Conservation (phyloP, 2,888 invertebrate genomes). For the Cryptocephalus primarius region DNA sequence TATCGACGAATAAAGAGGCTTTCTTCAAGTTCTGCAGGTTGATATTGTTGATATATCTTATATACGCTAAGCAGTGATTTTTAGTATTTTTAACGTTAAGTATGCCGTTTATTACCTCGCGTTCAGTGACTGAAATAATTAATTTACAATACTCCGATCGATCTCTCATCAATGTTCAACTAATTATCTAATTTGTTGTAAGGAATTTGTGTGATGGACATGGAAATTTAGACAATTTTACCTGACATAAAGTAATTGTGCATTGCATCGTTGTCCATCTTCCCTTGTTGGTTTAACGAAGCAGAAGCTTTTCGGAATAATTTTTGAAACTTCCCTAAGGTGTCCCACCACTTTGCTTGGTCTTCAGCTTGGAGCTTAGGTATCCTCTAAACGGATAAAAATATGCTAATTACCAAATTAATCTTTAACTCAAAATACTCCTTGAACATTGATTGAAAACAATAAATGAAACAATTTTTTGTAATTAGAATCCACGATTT, state of each 20-base stretch:
- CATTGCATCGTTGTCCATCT: constrained; percentile 84
- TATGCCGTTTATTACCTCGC: constrained; percentile 94
- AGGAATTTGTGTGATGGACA: too few species aligned
- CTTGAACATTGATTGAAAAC: too few species aligned
- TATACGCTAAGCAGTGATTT: constrained; percentile 90
- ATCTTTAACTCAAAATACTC: too few species aligned
- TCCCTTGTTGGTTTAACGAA: constrained; percentile 71
- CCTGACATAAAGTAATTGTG: constrained; percentile 99
- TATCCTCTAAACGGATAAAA: constrained; percentile 67
- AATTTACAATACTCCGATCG: neutral
- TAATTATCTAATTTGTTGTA: too few species aligned
- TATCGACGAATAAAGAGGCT: constrained; percentile 91
- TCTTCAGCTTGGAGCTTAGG: constrained; percentile 94
- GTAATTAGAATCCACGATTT: too few species aligned
- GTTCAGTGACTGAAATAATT: constrained; percentile 75
- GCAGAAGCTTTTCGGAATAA: constrained; percentile 83
- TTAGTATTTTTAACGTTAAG: constrained; percentile 87
- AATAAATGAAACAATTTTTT: too few species aligned
- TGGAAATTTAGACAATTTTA: constrained; percentile 29
- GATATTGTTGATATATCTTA: constrained; percentile 93
- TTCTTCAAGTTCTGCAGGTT: constrained; percentile 90
- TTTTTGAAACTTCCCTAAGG: constrained; percentile 89
- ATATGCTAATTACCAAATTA: neutral
- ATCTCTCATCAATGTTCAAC: neutral
- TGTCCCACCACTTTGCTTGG: constrained; percentile 97